Percentiles rank a stretch among this genome's conserved stretches.
Evolutionary conservation across 1,140 invertebrate species (phyloP).

Genomic region (Drosophila sp.): DNA sequence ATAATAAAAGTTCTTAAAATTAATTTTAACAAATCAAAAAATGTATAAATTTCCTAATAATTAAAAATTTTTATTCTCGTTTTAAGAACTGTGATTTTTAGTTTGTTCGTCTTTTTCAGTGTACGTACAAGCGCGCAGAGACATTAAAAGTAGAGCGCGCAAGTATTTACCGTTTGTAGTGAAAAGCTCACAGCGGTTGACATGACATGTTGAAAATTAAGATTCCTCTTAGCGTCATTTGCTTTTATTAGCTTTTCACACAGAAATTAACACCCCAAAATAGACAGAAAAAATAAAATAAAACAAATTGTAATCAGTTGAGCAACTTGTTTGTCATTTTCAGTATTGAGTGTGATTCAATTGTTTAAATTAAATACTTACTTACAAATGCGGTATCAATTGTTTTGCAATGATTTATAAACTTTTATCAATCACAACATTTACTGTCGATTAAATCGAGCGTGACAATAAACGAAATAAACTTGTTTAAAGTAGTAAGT

Average conservation of each 20-base stretch:
- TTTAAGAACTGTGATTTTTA: too few species aligned
- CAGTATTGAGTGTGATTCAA: constrained; percentile 21
- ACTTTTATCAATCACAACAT: constrained; percentile 30
- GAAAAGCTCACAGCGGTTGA: constrained; percentile 40
- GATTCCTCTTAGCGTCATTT: constrained; percentile 41
- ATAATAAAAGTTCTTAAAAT: too few species aligned
- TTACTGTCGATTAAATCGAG: constrained; percentile 58
- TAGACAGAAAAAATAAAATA: background rate
- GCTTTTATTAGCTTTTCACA: constrained; percentile 54
- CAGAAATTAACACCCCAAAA: constrained; percentile 39
- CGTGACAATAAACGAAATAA: constrained; percentile 74
- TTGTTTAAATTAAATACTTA: constrained; percentile 28
- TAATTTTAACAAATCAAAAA: too few species aligned
- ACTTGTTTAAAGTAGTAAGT: constrained; percentile 71
- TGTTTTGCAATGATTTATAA: constrained; percentile 38
- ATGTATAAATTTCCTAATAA: too few species aligned
- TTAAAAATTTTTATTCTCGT: too few species aligned
- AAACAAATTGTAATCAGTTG: constrained; percentile 18
- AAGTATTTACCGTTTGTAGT: constrained; percentile 57
- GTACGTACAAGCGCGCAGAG: background rate
- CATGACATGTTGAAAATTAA: constrained; percentile 54
- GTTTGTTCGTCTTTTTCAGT: too few species aligned
- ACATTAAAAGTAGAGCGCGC: constrained; percentile 43
- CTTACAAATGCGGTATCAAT: constrained; percentile 25
- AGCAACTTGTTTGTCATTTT: constrained; percentile 32